These are phyloP conservation scores for Dugesia japonica DNA, from an alignment of 2,888 invertebrate species.

Conservation along the genomic window DNA sequence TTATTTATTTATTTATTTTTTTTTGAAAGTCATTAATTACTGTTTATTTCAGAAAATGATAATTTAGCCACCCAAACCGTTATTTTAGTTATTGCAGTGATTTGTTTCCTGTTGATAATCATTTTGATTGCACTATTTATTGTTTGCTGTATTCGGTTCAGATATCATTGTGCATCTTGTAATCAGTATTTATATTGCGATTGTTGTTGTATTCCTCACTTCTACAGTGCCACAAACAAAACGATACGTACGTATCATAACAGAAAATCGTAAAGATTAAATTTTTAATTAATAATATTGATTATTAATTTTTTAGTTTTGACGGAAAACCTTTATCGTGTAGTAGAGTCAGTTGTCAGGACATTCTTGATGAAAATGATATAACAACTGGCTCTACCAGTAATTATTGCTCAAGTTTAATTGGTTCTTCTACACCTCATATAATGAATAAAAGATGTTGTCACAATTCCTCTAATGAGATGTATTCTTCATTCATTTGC, in stretches of 20 bases:
- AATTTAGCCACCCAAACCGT: neutral
- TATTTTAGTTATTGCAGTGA: neutral
- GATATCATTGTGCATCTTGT: neutral
- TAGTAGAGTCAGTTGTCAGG: neutral
- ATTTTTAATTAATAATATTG: neutral
- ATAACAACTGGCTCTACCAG: neutral
- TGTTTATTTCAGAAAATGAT: neutral
- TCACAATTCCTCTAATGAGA: neutral
- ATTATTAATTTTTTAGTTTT: neutral
- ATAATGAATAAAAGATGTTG: neutral
- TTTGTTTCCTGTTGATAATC: neutral
- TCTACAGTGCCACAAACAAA: neutral
- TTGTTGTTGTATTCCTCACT: neutral
- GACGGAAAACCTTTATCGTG: neutral
- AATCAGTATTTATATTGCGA: neutral
- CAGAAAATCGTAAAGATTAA: neutral
- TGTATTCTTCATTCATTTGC: neutral
- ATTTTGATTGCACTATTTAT: neutral
- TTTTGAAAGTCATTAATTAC: neutral
- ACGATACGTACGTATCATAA: neutral
- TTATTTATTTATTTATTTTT: no score
- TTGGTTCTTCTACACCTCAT: neutral
- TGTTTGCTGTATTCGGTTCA: constrained; percentile 8
- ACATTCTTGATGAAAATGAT: neutral
- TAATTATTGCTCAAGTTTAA: constrained; percentile 20